Evolutionary conservation across 2,113 vertebrate species (phyloP), one percentile per base, ranked within the genome.

Genomic region (Oxyruncus cristatus): DNA sequence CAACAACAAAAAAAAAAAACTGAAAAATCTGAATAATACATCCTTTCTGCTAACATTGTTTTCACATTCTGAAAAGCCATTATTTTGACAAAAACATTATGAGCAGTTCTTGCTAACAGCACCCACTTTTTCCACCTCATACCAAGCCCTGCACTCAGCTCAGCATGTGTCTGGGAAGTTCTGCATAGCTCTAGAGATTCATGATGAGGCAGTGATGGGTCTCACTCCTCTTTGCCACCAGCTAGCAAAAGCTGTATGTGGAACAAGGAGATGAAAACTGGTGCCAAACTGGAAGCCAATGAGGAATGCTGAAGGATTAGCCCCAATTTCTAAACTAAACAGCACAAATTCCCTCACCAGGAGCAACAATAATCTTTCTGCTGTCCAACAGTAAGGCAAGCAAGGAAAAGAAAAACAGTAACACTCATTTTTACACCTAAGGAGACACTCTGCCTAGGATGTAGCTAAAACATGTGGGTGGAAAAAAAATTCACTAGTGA

Each of bases 1-100:
- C 65, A 92, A 80, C 12, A 88, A 85, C n/a, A 41, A 41, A 41
- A 41, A 41, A 41, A 70, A 93, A 88, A 66, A 32, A 3, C 63
- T 46, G 79, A 95, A 87, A 33, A 63, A 71, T 88, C 72, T 94
- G 88, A 92, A 95, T 90, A 96, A 94, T 88, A 80, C 59, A 93
- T 78, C 83, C 85, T 92, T 95, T 92, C 49, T 94, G 68, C 44
- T 95, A 94, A 94, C 85, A 86, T 75, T 93, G 90, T 93, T 96
- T 96, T 86, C 79, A 88, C 53, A 72, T 61, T 52, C 65, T 95
- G 83, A 94, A 95, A 94, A 91, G 83, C 49, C 66, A 82, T 93
- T 93, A 89, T 95, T 96, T 96, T 92, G 68, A 92, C 73, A 92
- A 94, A 96, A 92, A 94, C 90, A 84, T 86, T 86, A 83, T 59